phyloP scores from a whole-genome alignment of 2,888 invertebrate species.

The Autographa pulchrina region DNA sequence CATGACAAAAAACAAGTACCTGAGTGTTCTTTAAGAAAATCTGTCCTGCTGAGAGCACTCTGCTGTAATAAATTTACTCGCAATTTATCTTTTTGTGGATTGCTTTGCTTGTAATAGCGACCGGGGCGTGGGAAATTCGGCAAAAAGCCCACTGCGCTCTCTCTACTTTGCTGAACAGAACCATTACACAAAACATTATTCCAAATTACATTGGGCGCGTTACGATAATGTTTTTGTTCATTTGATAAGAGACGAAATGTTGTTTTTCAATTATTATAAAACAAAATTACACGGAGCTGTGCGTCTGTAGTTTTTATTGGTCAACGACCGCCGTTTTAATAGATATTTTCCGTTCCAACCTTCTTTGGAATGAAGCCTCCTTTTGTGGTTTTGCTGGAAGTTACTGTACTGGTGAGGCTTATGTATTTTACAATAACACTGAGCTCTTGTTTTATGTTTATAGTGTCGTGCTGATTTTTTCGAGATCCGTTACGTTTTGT shows the following conservation, averaged over 20 bases:
- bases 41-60: constrained; percentile 84
- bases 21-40: constrained; percentile 78
- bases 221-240: constrained; percentile 81
- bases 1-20: constrained; percentile 75
- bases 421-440: constrained; percentile 24
- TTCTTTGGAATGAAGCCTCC: constrained; percentile 39
- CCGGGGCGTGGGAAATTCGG: constrained; percentile 63
- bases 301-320: constrained; percentile 53
- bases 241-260: constrained; percentile 77
- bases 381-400: constrained; percentile 31
- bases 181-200: constrained; percentile 85
- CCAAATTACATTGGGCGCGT: constrained; percentile 82
- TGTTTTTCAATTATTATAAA: constrained; percentile 75
- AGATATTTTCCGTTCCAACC: constrained; percentile 51
- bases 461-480: constrained; percentile 48
- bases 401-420: constrained; percentile 16
- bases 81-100: constrained; percentile 85
- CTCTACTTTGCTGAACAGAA: constrained; percentile 76
- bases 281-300: constrained; percentile 57
- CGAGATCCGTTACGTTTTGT: constrained; percentile 61
- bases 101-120: constrained; percentile 75
- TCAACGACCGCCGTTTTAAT: constrained; percentile 47
- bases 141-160: constrained; percentile 72
- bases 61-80: constrained; percentile 81
- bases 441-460: constrained; percentile 34